Percentiles rank a stretch among this genome's conserved stretches.
These are phyloP conservation scores for Ectropis grisescens DNA, from an alignment of 1,140 invertebrate species.

Conservation along the genomic window DNA sequence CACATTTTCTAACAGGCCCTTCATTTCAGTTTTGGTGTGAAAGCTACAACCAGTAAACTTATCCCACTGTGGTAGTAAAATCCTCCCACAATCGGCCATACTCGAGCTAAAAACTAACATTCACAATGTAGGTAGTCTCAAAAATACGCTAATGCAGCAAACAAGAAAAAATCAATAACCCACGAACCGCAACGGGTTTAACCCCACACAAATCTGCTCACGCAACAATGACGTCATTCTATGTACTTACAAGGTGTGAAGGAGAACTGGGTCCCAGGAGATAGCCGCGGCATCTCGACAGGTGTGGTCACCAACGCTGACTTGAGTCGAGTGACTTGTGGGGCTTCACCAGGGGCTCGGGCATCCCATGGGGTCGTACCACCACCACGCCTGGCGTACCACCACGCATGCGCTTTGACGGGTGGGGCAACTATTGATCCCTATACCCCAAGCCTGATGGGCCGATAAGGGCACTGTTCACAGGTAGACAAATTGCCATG, in stretches of 20 bases:
- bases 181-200: no score
- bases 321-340: conserved; percentile 32
- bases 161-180: no score
- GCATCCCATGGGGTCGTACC: conserved; percentile 34
- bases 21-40: no score
- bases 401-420: conserved; percentile 46
- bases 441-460: conserved; percentile 44
- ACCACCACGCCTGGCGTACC: conserved; percentile 38
- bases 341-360: conserved; percentile 19
- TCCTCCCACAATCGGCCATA: no score
- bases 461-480: conserved; percentile 44
- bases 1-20: no score
- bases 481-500: conserved; percentile 42
- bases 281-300: neutral
- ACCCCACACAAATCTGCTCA: no score
- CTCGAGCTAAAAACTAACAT: no score
- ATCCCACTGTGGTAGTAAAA: no score
- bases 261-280: conserved; percentile 4
- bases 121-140: no score
- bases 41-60: no score
- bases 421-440: conserved; percentile 60
- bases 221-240: no score
- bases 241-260: conserved; percentile 37
- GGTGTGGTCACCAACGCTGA: conserved; percentile 16
- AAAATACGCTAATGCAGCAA: no score